These are phyloP conservation scores for Acanthurus tractus DNA, from an alignment of 2,797 vertebrate genomes.

Conservation along the genomic window DNA sequence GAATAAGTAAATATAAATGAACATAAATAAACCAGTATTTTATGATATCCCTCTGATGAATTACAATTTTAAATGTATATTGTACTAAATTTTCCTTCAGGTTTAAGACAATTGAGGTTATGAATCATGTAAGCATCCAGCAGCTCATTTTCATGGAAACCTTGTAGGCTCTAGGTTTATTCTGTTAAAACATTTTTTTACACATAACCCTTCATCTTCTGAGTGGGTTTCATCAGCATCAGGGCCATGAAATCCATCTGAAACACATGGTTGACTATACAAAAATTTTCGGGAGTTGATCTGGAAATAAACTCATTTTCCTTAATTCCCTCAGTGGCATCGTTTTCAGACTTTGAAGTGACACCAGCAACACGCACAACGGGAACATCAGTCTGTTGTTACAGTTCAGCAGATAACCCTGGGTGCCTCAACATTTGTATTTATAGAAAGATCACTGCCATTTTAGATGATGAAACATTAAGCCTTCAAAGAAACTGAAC, in stretches of 20 bases:
- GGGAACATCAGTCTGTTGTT: constrained; percentile 54
- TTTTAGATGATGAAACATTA: constrained; percentile 55
- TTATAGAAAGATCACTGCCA: constrained; percentile 48
- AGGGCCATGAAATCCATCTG: constrained; percentile 29
- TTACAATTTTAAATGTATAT: background rate
- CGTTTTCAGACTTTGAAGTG: constrained; percentile 17
- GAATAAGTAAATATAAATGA: constrained; percentile 16
- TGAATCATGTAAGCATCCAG: background rate
- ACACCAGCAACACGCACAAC: constrained; percentile 11
- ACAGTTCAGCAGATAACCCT: constrained; percentile 45
- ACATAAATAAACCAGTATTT: constrained; percentile 1
- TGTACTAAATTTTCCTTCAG: background rate
- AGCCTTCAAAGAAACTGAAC: constrained; percentile 37
- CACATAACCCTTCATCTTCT: constrained; percentile 4
- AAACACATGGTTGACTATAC: constrained; percentile 7
- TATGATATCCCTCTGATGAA: background rate
- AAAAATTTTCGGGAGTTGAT: constrained; percentile 9
- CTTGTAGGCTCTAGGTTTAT: background rate
- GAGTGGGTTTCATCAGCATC: constrained; percentile 23
- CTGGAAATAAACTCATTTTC: constrained; percentile 28
- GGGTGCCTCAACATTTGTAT: constrained; percentile 29
- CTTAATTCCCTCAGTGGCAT: constrained; percentile 29
- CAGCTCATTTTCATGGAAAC: background rate
- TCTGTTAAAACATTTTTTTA: background rate
- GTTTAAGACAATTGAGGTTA: background rate